These are phyloP conservation scores for Labeo rohita DNA, from an alignment of 2,113 vertebrate species.

Conservation along the genomic window DNA sequence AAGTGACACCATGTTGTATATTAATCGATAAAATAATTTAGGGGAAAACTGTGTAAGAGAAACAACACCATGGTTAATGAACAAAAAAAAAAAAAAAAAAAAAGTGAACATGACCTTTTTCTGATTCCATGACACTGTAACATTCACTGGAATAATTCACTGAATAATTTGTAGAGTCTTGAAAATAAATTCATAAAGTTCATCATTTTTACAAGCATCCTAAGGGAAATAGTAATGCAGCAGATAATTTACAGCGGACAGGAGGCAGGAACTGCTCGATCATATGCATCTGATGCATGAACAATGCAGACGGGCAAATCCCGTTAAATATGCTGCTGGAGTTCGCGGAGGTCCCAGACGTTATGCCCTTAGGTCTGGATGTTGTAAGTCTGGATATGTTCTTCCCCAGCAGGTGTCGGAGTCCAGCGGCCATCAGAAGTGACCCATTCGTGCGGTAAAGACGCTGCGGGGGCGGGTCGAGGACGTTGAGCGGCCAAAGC, in stretches of 20 bases:
- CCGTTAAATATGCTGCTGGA: conserved; percentile 41
- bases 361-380: conserved; percentile 1
- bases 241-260: conserved; percentile 68
- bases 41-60: conserved; percentile 57
- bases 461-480: conserved; percentile 85
- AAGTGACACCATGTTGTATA: conserved; percentile 61
- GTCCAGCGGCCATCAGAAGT: conserved; percentile 78
- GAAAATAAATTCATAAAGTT: conserved; percentile 64
- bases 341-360: conserved; percentile 18
- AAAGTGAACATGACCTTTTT: conserved; percentile 50
- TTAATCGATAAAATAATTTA: conserved; percentile 58
- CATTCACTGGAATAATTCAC: conserved; percentile 70
- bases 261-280: conserved; percentile 49
- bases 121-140: conserved; percentile 67
- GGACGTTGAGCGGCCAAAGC: conserved; percentile 79
- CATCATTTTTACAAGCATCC: conserved; percentile 71
- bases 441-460: conserved; percentile 85
- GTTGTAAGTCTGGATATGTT: not conserved
- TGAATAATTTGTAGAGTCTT: conserved; percentile 64
- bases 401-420: conserved; percentile 13
- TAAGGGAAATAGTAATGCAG: conserved; percentile 70
- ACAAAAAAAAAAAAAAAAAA: conserved; percentile 63
- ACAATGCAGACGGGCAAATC: conserved; percentile 41
- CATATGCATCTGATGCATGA: conserved; percentile 66
- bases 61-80: conserved; percentile 58